A percentile compares a stretch with the other conserved stretches of the same genome.
Evolutionary conservation across 2,797 vertebrate genomes (phyloP).

Genomic region (Myoxocephalus aenaeus): DNA sequence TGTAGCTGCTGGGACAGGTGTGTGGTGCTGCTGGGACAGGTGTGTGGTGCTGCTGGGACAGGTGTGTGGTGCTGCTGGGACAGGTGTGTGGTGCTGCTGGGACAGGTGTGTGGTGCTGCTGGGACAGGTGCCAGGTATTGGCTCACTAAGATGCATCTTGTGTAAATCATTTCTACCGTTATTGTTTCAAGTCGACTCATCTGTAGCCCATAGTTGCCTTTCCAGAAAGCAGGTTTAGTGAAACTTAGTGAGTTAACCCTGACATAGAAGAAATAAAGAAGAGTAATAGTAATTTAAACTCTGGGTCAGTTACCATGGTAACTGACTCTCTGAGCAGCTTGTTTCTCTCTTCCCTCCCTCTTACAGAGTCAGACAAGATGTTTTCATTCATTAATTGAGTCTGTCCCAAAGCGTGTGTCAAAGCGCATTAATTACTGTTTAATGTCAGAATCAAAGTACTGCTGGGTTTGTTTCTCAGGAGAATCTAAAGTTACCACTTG

Average conservation of each 20-base stretch:
- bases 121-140: neutral
- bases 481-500: neutral
- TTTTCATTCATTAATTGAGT: neutral
- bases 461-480: neutral
- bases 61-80: neutral
- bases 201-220: neutral
- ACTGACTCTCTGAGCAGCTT: neutral
- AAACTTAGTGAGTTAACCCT: neutral
- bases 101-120: neutral
- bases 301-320: neutral
- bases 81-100: neutral
- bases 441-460: neutral
- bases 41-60: no score
- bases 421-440: neutral
- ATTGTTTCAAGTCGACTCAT: neutral
- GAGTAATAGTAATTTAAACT: neutral
- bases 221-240: neutral
- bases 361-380: neutral
- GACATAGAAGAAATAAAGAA: neutral
- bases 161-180: neutral
- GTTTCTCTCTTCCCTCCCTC: neutral
- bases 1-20: neutral
- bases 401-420: neutral
- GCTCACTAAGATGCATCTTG: neutral
- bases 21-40: neutral